phyloP scores from a whole-genome alignment of 2,888 invertebrate species.

The Byasa hedistus region DNA sequence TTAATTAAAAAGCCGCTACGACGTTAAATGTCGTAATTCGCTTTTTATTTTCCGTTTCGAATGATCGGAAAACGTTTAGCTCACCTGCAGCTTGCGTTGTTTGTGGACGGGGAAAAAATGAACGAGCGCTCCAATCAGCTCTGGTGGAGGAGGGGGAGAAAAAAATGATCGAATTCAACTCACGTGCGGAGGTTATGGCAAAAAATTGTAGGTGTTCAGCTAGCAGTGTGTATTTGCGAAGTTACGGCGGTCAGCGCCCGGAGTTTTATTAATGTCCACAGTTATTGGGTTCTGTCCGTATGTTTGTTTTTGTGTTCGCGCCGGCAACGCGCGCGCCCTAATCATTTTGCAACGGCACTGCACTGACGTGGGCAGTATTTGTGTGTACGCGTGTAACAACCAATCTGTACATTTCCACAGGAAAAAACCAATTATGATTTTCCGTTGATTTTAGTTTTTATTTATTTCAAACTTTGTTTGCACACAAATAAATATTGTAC shows the following conservation, averaged over 20 bases:
- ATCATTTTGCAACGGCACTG: no score
- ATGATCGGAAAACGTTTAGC: slow-evolving; percentile 49
- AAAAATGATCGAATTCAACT: slow-evolving; percentile 69
- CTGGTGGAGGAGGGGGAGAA: slow-evolving; percentile 60
- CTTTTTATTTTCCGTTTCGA: slow-evolving; percentile 18
- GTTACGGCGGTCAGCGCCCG: slow-evolving; percentile 32
- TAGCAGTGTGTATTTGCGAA: slow-evolving; percentile 46
- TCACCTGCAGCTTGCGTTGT: slow-evolving; percentile 61
- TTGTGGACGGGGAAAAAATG: slow-evolving; percentile 61
- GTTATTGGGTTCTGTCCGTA: slow-evolving; percentile 11
- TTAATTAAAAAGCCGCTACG: no score
- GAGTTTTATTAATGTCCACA: slow-evolving; percentile 14
- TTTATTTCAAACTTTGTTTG: no score
- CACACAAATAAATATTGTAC: no score
- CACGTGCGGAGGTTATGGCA: slow-evolving; percentile 57
- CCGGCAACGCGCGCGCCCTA: no score
- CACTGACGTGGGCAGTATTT: no score
- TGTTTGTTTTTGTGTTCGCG: not conserved
- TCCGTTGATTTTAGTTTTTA: no score
- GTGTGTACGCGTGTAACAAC: no score
- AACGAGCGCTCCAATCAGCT: slow-evolving; percentile 63
- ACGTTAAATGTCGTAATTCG: not conserved
- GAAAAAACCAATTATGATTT: no score
- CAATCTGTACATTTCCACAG: no score
- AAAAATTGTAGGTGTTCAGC: slow-evolving; percentile 58